Conservation (phyloP, 2,113 vertebrate genomes). For the Bubo blakistoni region DNA sequence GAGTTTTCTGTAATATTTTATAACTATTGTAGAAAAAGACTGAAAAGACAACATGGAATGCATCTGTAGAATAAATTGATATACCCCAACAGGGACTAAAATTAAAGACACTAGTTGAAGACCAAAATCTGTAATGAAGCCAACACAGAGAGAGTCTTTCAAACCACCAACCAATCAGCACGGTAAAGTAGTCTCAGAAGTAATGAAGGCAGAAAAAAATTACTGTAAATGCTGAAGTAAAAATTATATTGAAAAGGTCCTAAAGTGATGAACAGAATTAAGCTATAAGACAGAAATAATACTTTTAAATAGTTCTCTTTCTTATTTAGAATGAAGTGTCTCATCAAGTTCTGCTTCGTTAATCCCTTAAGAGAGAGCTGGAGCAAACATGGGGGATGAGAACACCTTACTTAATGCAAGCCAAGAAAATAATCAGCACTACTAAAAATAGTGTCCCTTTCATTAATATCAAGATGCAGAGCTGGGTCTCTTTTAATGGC, state of each 20-base stretch:
- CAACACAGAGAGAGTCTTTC: background rate
- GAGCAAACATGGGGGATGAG: background rate
- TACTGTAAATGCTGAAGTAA: background rate
- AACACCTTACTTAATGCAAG: background rate
- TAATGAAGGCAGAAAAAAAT: background rate
- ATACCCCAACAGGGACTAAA: background rate
- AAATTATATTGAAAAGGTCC: background rate
- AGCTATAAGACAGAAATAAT: background rate
- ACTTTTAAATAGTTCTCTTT: background rate
- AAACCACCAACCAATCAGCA: background rate
- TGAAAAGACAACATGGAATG: background rate
- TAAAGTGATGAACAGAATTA: background rate
- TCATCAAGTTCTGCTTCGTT: background rate
- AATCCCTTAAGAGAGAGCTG: background rate
- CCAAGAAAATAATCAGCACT: slow-evolving; percentile 4
- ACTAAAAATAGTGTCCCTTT: background rate
- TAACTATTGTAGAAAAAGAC: background rate
- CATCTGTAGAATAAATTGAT: background rate
- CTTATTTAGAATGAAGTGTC: background rate
- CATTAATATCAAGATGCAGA: background rate
- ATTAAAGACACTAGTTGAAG: background rate
- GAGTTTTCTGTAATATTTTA: background rate
- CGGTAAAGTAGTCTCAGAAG: background rate
- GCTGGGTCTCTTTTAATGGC: background rate
- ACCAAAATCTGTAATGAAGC: background rate